Evolutionary conservation across 2,113 vertebrate genomes (phyloP).

Genomic region (Ursus arctos): DNA sequence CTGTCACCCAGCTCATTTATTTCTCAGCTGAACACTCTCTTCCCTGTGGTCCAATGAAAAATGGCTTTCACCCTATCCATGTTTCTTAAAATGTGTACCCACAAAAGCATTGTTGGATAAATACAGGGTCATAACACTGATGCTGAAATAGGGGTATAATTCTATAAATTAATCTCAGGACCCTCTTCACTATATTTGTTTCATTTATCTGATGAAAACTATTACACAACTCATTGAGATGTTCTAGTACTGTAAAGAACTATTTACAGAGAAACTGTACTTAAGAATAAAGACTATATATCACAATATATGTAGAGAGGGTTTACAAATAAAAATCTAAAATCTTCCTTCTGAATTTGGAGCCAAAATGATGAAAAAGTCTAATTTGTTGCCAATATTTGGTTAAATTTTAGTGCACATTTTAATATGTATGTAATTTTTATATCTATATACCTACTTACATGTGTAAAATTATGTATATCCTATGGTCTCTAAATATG

Average conservation of each 20-base stretch:
- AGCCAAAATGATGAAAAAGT: neutral
- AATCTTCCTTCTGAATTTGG: neutral
- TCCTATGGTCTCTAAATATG: neutral
- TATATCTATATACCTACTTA: neutral
- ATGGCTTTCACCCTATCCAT: neutral
- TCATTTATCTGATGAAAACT: neutral
- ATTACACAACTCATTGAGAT: neutral
- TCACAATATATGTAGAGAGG: neutral
- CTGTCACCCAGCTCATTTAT: neutral
- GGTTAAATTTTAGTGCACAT: neutral
- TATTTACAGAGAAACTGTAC: neutral
- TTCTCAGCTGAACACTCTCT: neutral
- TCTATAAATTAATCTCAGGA: neutral
- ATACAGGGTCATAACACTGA: neutral
- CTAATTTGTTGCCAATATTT: neutral
- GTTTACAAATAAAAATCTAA: neutral
- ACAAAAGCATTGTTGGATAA: neutral
- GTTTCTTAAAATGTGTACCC: neutral
- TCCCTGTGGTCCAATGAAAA: neutral
- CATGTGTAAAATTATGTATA: neutral
- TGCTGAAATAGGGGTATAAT: neutral
- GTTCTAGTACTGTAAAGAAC: neutral
- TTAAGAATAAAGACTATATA: neutral
- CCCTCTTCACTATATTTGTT: neutral
- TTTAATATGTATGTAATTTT: neutral